These are phyloP conservation scores for Larimichthys polyactis DNA, from an alignment of 2,113 vertebrate species.

Conservation along the genomic window DNA sequence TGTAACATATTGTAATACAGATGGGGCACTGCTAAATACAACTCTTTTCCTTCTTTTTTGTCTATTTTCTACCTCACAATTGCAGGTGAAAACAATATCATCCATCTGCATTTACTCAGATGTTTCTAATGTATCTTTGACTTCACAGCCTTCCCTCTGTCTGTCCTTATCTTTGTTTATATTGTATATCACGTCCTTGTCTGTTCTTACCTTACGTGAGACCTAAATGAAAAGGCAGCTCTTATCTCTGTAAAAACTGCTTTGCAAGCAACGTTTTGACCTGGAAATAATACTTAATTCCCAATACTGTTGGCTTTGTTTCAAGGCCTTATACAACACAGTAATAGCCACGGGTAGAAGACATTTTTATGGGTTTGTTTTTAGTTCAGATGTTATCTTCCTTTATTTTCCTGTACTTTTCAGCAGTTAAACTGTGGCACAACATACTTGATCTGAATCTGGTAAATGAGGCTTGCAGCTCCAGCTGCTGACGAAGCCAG, in stretches of 20 bases:
- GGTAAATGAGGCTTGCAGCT: constrained; percentile 79
- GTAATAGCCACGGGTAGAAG: constrained; percentile 64
- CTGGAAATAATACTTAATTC: constrained; percentile 52
- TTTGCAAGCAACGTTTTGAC: constrained; percentile 59
- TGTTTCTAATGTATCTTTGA: constrained; percentile 14
- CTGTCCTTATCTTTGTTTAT: constrained; percentile 32
- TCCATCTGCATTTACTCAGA: constrained; percentile 17
- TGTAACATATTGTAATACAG: constrained; percentile 31
- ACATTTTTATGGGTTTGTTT: constrained; percentile 77
- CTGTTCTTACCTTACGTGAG: constrained; percentile 43
- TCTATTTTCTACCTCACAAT: neutral
- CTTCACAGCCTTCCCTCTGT: neutral
- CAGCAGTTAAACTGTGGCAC: constrained; percentile 75
- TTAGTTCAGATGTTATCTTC: constrained; percentile 80
- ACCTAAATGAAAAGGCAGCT: constrained; percentile 40
- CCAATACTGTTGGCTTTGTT: constrained; percentile 54
- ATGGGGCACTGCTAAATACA: neutral
- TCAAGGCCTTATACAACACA: constrained; percentile 63
- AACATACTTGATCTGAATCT: constrained; percentile 81
- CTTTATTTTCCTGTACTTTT: constrained; percentile 83
- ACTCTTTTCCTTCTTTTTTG: neutral
- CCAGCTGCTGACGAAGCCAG: constrained; percentile 75
- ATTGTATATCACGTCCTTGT: constrained; percentile 27
- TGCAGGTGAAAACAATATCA: constrained; percentile 18
- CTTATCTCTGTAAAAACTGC: constrained; percentile 57